phyloP scores from a whole-genome alignment of 1,140 invertebrate genomes.

The Ctenoplectra terminalis region DNA sequence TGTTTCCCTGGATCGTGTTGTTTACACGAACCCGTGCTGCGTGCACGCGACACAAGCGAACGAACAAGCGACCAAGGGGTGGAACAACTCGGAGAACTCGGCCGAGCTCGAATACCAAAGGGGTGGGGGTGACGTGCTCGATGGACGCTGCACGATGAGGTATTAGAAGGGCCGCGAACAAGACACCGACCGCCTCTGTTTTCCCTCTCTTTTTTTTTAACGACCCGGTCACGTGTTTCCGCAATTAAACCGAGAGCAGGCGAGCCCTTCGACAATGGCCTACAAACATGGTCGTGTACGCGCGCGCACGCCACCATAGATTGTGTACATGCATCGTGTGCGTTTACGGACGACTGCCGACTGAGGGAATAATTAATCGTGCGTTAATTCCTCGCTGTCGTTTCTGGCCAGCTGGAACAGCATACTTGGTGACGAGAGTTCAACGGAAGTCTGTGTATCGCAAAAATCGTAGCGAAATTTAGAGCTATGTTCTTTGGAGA shows the following conservation, averaged over 20 bases:
- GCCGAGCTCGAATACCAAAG: neutral
- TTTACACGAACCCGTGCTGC: conserved; percentile 33
- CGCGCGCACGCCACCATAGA: neutral
- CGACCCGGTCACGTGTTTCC: conserved; percentile 66
- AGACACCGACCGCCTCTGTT: neutral
- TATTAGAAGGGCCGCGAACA: neutral
- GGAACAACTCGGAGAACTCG: conserved; percentile 1
- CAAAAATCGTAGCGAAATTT: neutral
- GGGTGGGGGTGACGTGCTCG: neutral
- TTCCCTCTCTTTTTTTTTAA: conserved; percentile 60
- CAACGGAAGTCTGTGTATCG: neutral
- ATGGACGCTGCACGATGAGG: neutral
- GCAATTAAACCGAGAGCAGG: conserved; percentile 67
- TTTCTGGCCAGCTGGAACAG: neutral
- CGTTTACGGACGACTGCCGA: conserved; percentile 18
- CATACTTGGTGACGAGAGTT: neutral
- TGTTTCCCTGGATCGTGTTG: conserved; percentile 11
- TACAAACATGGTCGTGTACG: conserved; percentile 32
- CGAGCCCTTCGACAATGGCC: conserved; percentile 60
- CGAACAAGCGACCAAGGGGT: neutral
- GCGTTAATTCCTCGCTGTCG: conserved; percentile 53
- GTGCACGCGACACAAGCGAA: conserved; percentile 11
- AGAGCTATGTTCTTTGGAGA: neutral
- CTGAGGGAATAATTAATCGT: conserved; percentile 58
- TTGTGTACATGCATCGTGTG: conserved; percentile 25